These are phyloP conservation scores for Selene dorsalis DNA, from an alignment of 2,797 vertebrate genomes.

Conservation along the genomic window DNA sequence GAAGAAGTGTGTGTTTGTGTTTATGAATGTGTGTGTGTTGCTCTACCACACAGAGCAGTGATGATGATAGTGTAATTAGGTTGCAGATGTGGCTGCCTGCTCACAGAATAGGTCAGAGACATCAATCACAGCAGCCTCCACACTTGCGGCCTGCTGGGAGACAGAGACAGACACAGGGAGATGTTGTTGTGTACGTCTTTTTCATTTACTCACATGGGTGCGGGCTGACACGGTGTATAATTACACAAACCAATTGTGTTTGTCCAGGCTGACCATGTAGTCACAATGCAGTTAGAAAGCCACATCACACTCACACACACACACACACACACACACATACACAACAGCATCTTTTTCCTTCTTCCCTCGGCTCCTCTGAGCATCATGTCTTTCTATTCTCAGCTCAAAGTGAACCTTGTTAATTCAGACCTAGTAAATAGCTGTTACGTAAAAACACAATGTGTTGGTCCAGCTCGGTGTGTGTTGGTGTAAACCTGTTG, in stretches of 20 bases:
- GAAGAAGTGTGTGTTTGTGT: neutral
- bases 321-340: too few relatives aligned
- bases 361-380: neutral
- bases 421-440: neutral
- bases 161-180: constrained; percentile 23
- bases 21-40: constrained; percentile 16
- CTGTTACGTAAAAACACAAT: neutral
- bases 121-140: constrained; percentile 67
- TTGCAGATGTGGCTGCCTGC: constrained; percentile 65
- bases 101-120: constrained; percentile 69
- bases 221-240: constrained; percentile 34
- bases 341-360: neutral
- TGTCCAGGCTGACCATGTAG: constrained; percentile 23
- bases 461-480: neutral
- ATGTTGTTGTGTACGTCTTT: constrained; percentile 35
- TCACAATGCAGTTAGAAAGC: constrained; percentile 13
- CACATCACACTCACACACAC: neutral
- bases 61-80: constrained; percentile 73
- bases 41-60: constrained; percentile 36
- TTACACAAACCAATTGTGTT: constrained; percentile 47
- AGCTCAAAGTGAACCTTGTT: neutral
- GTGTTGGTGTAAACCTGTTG: neutral
- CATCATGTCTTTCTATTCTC: neutral
- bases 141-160: constrained; percentile 34
- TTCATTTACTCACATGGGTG: constrained; percentile 48